phyloP scores from a whole-genome alignment of 2,113 vertebrate species.

The Elephas maximus region DNA sequence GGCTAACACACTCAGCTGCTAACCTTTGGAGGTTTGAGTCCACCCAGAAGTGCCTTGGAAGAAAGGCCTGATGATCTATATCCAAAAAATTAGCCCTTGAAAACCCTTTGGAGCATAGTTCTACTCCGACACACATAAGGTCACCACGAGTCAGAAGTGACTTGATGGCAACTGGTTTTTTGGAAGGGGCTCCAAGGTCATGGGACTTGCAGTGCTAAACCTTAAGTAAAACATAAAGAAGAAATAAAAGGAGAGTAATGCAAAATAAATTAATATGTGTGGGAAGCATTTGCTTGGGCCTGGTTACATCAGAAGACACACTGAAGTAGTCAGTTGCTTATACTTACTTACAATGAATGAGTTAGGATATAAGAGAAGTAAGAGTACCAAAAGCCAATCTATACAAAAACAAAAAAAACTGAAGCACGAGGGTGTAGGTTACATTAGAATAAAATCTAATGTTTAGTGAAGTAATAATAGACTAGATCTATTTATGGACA shows the following conservation, averaged over 20 bases:
- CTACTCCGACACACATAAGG: background rate
- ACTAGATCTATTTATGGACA: background rate
- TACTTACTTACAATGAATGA: background rate
- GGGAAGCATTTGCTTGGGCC: background rate
- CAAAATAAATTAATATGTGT: slow-evolving; percentile 22
- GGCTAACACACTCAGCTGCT: too few species aligned
- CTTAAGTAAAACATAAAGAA: background rate
- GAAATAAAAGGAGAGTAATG: background rate
- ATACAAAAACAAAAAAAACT: background rate
- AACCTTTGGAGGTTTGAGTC: background rate
- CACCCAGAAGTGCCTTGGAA: background rate
- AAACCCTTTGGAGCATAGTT: background rate
- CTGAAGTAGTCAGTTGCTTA: background rate
- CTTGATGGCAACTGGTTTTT: background rate
- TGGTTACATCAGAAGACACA: background rate
- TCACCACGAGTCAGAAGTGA: background rate
- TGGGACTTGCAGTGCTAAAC: background rate
- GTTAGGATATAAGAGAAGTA: background rate
- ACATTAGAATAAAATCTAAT: background rate
- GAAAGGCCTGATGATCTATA: background rate
- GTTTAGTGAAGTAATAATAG: background rate
- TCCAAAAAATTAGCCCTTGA: background rate
- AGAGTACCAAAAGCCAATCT: background rate
- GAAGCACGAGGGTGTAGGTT: background rate
- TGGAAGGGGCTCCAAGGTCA: background rate